Evolutionary conservation across 2,888 invertebrate species (phyloP), one percentile per base, ranked within the genome.

Genomic region (Clanis bilineata): DNA sequence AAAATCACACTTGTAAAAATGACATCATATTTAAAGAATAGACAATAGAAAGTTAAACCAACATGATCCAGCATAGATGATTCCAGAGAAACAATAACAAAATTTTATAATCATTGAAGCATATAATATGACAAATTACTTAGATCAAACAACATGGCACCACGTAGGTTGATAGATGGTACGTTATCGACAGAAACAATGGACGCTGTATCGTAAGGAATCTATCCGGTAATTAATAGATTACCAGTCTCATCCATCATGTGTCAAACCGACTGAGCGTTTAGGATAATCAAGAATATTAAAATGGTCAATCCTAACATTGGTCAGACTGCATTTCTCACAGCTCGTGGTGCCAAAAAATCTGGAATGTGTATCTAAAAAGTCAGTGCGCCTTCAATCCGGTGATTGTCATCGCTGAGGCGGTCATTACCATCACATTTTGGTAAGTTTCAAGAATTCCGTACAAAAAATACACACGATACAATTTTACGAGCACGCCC

Each of bases 141-240:
- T 71, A 72, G 81, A 80, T 82, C 79, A 80, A 82, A 80, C 77
- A 77, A 89, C 85, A 83, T 78, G 89, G 86, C 86, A 86, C 77
- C 85, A 83, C 84, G 86, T 85, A 76, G 86, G 82, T 87, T 90
- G 90, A 90, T 88, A 77, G 86, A 92, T 90, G 78, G 77, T 76
- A 65, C 65, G 64, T 73, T 81, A 82, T 80, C 82, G 74, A 64
- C 68, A 73, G 79, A 80, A 86, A 90, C 90, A 91, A 91, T 90
- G 82, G 83, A 78, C 74, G 77, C 72, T 76, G 75, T 82, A 86
- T 83, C 83, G 80, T 79, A 77, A 78, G 80, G 82, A 77, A 86
- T 85, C 84, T 79, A 77, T 75, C 70, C 70, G 76, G 85, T 91
- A 90, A 91, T 92, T 91, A 90, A 90, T 88, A 87, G 85, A 84